Conservation (phyloP, 1,140 invertebrate species). For the Pseudomyrmex concolor region DNA sequence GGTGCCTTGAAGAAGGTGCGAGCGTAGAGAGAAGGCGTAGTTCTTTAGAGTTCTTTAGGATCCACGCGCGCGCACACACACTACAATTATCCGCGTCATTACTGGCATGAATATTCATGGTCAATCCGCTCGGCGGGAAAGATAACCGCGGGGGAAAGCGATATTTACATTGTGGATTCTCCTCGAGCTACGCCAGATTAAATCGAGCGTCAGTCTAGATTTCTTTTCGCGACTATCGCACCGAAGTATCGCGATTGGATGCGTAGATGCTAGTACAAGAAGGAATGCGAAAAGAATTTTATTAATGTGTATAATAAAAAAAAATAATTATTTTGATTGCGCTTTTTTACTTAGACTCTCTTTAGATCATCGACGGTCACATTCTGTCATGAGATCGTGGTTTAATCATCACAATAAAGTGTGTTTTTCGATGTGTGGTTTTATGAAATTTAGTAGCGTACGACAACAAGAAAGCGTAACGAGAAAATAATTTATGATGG, state of each 20-base stretch:
- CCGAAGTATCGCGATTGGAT: neutral
- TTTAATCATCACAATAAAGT: too few species aligned
- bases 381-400: too few species aligned
- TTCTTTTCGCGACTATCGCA: conserved; percentile 13
- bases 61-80: conserved; percentile 14
- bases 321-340: too few species aligned
- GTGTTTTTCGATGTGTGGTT: too few species aligned
- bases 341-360: too few species aligned
- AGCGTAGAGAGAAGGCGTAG: conserved; percentile 38
- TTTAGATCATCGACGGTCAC: too few species aligned
- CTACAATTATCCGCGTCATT: conserved; percentile 76
- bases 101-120: conserved; percentile 77
- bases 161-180: conserved; percentile 70
- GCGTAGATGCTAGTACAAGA: neutral
- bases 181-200: conserved; percentile 15
- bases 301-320: too few species aligned
- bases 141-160: conserved; percentile 59
- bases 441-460: too few species aligned
- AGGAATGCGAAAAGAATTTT: too few species aligned
- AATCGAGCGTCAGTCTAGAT: conserved; percentile 13
- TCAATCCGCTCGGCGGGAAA: conserved; percentile 17
- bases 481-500: neutral
- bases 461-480: too few species aligned
- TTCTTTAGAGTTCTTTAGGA: conserved; percentile 53
- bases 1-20: conserved; percentile 26